Evolutionary conservation across 2,797 vertebrate genomes (phyloP).

Genomic region (Orientallactaga sibirica): DNA sequence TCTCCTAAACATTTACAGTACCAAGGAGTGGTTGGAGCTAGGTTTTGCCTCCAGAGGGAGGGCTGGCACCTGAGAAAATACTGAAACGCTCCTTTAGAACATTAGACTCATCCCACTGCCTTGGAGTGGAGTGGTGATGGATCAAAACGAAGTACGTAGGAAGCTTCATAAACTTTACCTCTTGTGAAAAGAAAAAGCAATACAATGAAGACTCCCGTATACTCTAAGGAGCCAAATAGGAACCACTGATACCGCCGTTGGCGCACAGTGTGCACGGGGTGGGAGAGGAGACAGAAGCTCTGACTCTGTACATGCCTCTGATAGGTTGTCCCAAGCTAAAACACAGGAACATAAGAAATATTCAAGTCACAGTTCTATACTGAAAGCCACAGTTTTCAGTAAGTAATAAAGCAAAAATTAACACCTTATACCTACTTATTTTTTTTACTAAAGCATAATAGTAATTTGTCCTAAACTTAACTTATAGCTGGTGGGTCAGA

Average conservation of each 20-base stretch:
- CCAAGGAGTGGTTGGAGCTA: neutral
- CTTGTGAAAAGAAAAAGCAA: neutral
- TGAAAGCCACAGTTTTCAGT: slow-evolving; percentile 13
- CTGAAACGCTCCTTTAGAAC: neutral
- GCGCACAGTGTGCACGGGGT: neutral
- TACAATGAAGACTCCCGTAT: neutral
- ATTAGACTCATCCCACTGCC: neutral
- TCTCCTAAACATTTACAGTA: neutral
- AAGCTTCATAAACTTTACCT: neutral
- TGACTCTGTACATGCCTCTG: neutral
- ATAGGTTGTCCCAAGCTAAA: neutral
- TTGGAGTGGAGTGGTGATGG: neutral
- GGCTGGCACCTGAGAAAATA: neutral
- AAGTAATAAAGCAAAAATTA: slow-evolving; percentile 28
- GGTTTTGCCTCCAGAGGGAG: neutral
- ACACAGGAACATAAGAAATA: neutral
- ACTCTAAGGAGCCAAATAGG: neutral
- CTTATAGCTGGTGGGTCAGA: neutral
- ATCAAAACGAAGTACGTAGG: neutral
- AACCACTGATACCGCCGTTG: neutral
- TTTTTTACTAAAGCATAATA: neutral
- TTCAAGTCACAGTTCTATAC: neutral
- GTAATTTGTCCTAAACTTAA: slow-evolving; percentile 28
- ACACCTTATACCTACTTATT: neutral
- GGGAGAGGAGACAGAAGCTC: neutral